Evolutionary conservation across 2,888 invertebrate genomes (phyloP).

Genomic region (Allygus modestus): DNA sequence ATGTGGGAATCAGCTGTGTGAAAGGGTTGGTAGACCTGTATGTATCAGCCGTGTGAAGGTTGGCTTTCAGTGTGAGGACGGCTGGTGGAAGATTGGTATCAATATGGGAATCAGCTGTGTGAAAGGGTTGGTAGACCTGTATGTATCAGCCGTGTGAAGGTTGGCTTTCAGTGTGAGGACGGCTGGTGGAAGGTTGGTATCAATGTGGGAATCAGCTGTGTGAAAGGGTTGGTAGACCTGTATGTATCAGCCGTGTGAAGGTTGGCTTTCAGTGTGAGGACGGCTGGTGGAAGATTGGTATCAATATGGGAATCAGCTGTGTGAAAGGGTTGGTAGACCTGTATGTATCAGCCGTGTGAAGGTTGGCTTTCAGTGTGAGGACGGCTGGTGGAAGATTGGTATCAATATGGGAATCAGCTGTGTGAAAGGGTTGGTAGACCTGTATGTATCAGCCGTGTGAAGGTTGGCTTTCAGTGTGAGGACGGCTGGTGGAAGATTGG

Average conservation of each 20-base stretch:
- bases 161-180: conserved; percentile 4
- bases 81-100: neutral
- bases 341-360: neutral
- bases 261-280: conserved; percentile 18
- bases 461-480: conserved; percentile 18
- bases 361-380: conserved; percentile 8
- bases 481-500: neutral
- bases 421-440: too few species aligned
- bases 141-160: neutral
- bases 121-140: too few species aligned
- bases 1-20: too few species aligned
- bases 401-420: too few species aligned
- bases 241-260: neutral
- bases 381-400: too few species aligned
- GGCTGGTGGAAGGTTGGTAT: too few species aligned
- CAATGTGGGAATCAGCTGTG: too few species aligned
- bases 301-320: conserved; percentile 9
- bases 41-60: neutral
- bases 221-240: too few species aligned
- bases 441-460: neutral
- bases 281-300: neutral
- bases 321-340: too few species aligned
- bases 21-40: too few species aligned
- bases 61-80: conserved; percentile 9
- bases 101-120: conserved; percentile 6